phyloP scores from a whole-genome alignment of 2,888 invertebrate species.

The Macrophya annulata region DNA sequence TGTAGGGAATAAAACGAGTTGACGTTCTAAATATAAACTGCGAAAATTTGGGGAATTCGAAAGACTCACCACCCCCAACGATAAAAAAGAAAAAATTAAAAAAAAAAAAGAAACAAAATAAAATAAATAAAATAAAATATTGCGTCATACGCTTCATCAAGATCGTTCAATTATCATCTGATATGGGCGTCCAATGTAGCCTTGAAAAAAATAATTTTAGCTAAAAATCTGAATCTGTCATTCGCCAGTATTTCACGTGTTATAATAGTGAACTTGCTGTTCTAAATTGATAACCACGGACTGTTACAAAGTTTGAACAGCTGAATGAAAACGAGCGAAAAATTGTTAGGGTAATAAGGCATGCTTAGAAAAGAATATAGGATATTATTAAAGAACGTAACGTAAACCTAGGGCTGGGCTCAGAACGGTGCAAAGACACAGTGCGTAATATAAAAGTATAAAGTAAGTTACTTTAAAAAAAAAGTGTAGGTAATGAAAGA shows the following conservation, averaged over 20 bases:
- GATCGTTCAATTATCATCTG: not conserved
- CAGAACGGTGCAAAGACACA: conserved; percentile 42
- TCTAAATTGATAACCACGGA: not conserved
- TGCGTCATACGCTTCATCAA: not conserved
- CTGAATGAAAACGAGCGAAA: not conserved
- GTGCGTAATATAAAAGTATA: conserved; percentile 32
- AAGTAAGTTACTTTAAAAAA: conserved; percentile 46
- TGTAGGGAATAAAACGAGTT: not conserved
- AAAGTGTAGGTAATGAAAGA: conserved; percentile 27
- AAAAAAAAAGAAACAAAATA: not conserved
- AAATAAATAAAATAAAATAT: not conserved
- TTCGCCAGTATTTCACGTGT: not conserved
- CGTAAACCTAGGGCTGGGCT: conserved; percentile 32
- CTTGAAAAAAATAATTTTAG: not conserved
- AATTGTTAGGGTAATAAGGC: not conserved
- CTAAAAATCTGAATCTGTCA: not conserved
- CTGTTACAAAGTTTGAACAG: not conserved
- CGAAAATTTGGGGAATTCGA: not conserved
- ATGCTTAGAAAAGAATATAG: not conserved
- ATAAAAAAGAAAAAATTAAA: not conserved
- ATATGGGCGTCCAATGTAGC: not conserved
- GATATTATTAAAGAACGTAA: conserved; percentile 13
- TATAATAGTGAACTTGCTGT: not conserved
- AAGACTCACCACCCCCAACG: not conserved
- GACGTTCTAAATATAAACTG: not conserved